Evolutionary conservation across 1,140 invertebrate genomes (phyloP), one percentile per base, ranked within the genome.

Genomic region (Pachypsylla venusta): DNA sequence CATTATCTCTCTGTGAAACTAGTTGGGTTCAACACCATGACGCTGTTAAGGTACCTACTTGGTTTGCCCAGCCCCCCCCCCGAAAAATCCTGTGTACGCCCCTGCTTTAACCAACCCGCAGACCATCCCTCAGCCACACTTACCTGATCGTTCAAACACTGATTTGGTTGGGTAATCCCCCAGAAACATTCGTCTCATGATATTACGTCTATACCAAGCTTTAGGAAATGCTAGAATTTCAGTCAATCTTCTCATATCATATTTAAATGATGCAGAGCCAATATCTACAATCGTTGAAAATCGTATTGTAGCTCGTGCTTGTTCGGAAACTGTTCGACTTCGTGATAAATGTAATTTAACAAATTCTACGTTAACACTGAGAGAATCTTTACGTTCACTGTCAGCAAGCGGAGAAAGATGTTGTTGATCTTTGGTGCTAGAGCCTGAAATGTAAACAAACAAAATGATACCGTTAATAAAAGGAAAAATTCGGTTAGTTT

Each of bases 161-260:
- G 42, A 48, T 48, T 22, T 48, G 16, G 42, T 48, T 7, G 42
- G 42, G n/a, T 88, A 71, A 74, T 98, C 93, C 14, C 94, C 94
- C 12, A 98, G 77, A 70, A 98, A 97, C 62, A 98, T 77, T 58
- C 93, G 73, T 19, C 93, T 75, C 20, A 96, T 91, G 61, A 98
- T 92, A 61, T 87, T 90, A 16, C 92, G 78, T 22, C 94, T 76
- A 69, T 96, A 96, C 95, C 96, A 99, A 2, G 95, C 94, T 74
- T 95, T 96, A 0, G 96, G 95, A 69, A 99, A 98, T 3, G 93
- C 91, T 35, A 99, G 73, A 64, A 98, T 97, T 74, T 99, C 96
- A 0, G 90, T 92, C 58, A 98, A 71, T n/a, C 95, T 79, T 56
- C 95, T 78, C 93, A 98, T 98, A 70, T 99, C 96, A 71, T 98